Evolutionary conservation across 1,140 invertebrate species (phyloP).

Genomic region (Leptinotarsa undecemlineata): DNA sequence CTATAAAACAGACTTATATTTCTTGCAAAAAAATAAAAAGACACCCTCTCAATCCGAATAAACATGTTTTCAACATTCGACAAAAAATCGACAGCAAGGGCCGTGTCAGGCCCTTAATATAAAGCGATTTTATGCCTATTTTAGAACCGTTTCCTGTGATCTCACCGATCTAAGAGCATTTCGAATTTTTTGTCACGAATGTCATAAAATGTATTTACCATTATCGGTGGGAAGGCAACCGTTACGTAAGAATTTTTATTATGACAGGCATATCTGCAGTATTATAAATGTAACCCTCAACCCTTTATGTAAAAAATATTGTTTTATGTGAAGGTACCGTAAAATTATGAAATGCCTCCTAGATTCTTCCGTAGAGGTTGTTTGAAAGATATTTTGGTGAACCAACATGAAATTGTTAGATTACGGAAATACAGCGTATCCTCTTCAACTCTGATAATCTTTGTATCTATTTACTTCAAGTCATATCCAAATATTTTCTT

Average conservation of each 20-base stretch:
- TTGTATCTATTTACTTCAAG: too few relatives aligned
- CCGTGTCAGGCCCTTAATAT: background rate
- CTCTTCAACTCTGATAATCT: too few relatives aligned
- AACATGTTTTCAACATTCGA: slow-evolving; percentile 3
- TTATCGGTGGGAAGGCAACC: background rate
- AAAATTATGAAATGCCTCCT: background rate
- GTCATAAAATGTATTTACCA: background rate
- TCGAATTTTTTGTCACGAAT: background rate
- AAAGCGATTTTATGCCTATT: background rate
- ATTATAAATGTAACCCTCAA: slow-evolving; percentile 2
- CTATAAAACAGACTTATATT: too few relatives aligned
- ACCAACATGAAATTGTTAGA: too few relatives aligned
- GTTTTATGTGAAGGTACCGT: background rate
- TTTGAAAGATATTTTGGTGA: too few relatives aligned
- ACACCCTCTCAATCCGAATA: background rate
- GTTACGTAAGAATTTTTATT: slow-evolving; percentile 1
- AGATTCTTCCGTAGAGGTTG: background rate
- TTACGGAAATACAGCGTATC: too few relatives aligned
- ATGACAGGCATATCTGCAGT: background rate
- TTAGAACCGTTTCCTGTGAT: background rate
- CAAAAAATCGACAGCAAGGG: slow-evolving; percentile 2
- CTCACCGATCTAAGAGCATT: background rate
- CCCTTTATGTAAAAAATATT: background rate
- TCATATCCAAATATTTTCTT: too few relatives aligned
- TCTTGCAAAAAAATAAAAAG: too few relatives aligned